These are phyloP conservation scores for Premnoplex brunnescens DNA, from an alignment of 2,797 vertebrate species.

Conservation along the genomic window DNA sequence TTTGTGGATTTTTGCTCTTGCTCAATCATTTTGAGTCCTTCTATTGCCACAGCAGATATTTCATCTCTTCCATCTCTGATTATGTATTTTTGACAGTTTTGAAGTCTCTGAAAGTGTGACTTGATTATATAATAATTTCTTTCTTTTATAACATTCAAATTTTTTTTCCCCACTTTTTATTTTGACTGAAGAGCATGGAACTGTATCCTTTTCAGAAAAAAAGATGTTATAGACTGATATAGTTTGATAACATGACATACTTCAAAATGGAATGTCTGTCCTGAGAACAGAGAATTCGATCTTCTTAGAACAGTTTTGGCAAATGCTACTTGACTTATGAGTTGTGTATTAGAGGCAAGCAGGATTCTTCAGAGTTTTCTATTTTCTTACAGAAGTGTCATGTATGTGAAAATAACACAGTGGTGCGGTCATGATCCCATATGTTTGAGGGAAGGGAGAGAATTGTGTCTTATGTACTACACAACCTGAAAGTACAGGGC, in stretches of 20 bases:
- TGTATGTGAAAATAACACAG: not conserved
- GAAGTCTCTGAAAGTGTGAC: not conserved
- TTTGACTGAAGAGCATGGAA: not conserved
- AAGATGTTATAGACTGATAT: not conserved
- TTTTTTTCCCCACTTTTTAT: not conserved
- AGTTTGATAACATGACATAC: not conserved
- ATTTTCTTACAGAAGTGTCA: not conserved
- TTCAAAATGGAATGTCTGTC: not conserved
- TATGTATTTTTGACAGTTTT: not conserved
- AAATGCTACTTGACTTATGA: not conserved
- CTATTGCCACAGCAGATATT: not conserved
- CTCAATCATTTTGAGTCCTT: not conserved
- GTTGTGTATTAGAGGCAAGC: not conserved
- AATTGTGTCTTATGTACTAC: not conserved
- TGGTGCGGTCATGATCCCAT: accelerated
- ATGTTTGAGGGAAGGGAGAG: not conserved
- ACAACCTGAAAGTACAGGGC: not conserved
- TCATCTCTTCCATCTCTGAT: not conserved
- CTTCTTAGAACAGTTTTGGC: not conserved
- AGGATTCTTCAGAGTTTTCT: not conserved
- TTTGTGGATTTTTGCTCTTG: not conserved
- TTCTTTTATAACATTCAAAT: not conserved
- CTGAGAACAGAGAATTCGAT: not conserved
- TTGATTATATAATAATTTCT: conserved; percentile 19
- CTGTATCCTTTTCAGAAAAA: not conserved